Evolutionary conservation across 2,888 invertebrate genomes (phyloP), one percentile per base, ranked within the genome.

Genomic region (Drosophila trichaetosa): DNA sequence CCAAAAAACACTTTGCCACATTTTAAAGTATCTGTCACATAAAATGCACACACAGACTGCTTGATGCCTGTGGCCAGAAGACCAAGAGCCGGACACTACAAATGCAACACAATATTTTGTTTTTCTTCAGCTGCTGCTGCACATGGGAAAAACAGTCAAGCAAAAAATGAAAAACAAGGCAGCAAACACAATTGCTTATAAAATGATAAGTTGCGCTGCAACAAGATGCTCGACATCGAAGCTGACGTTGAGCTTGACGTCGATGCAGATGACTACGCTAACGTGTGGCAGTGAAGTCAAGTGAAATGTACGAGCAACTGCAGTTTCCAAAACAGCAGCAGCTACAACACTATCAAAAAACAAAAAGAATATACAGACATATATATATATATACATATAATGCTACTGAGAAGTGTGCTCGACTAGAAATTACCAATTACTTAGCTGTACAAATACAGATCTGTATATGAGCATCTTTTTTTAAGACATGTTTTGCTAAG

Each of bases 21-120:
- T 78, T 84, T 84, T 84, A 84, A 84, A 86, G 84, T 86, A 78
- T 84, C 83, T 84, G 84, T 83, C 84, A 85, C 83, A 83, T 86
- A 80, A 84, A 84, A 66, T 78, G 33, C 33, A 78, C 73, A 73
- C 76, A 74, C 80, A 72, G 76, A 64, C 71, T 61, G 36, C 54
- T 54, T 16, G 61, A 46, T 72, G 73, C 61, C 76, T 56, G 64
- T 68, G 54, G 76, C 67, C 60, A 54, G 60, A 57, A 60, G 46
- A n/a, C 16, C 7, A 31, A 6, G 51, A 52, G 11, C 11, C 10
- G 54, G 24, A 5, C 8, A 2, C 57, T 10, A 57, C 36, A 73
- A 80, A 71, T 88, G 89, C 84, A 88, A 86, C 88, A 74, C 78
- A 83, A 86, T 88, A 84, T 84, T 86, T 78, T 83, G 83, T 83